Conservation (phyloP, 2,888 invertebrate species). For the Epiblema foenella region DNA sequence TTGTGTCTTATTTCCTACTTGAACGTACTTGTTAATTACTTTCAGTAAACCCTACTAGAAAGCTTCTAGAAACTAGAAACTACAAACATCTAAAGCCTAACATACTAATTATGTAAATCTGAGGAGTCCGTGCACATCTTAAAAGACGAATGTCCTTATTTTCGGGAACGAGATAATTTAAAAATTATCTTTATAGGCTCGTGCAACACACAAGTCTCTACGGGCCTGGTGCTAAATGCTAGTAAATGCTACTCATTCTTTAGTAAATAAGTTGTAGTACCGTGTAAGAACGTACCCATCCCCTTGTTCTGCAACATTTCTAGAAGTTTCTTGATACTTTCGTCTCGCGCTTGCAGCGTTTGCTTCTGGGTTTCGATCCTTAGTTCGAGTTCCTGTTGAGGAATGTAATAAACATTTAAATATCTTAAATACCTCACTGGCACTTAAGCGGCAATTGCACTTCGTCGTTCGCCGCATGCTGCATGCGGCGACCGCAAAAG, state of each 20-base stretch:
- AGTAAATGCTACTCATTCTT: slow-evolving; percentile 32
- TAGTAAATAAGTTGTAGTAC: slow-evolving; percentile 20
- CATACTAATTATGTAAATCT: background rate
- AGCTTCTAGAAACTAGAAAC: background rate
- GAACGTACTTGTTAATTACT: background rate
- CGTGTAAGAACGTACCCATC: slow-evolving; percentile 89
- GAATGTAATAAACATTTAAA: no score
- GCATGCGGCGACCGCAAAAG: no score
- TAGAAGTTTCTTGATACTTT: slow-evolving; percentile 98
- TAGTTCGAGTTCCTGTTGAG: slow-evolving; percentile 94
- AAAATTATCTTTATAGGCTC: background rate
- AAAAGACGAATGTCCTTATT: slow-evolving; percentile 5
- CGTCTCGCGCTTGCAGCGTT: slow-evolving; percentile 97
- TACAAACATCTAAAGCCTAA: slow-evolving; percentile 7
- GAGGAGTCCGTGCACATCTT: slow-evolving; percentile 6
- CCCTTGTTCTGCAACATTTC: slow-evolving; percentile 99
- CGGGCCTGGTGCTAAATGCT: slow-evolving; percentile 25
- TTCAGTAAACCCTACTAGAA: background rate
- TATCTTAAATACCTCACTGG: no score
- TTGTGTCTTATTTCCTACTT: background rate
- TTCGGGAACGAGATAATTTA: background rate
- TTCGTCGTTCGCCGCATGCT: no score
- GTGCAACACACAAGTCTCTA: slow-evolving; percentile 23
- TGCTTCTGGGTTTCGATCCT: slow-evolving; percentile 99
- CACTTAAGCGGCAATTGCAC: no score